Evolutionary conservation across 2,888 invertebrate genomes (phyloP), one percentile per base, ranked within the genome.

Genomic region (Unio delphinus): DNA sequence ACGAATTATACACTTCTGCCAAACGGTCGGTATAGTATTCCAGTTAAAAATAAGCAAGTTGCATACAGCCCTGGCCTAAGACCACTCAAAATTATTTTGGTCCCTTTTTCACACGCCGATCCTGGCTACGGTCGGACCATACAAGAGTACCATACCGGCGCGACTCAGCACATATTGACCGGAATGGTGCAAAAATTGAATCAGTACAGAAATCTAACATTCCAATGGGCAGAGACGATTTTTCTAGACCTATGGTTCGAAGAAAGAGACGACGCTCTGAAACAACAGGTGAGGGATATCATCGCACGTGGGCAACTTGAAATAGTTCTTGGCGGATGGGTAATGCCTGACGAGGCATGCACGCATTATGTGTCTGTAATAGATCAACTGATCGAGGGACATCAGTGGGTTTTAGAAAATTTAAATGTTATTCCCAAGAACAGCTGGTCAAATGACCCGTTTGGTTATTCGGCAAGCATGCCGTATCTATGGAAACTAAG

Each of bases 121-220:
- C 98, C 98, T 0, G 98, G 98, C 69, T 99, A 98, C 98, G 91
- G 98, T 85, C 95, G 95, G 90, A 98, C 98, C 0, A 96, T 97
- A 90, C 96, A 97, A 85, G 95, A 95, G 86, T 99, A 99, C 90
- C 98, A 96, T 90, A 94, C 95, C 88, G 93, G 85, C 56, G 45
- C 45, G 45, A 97, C 85, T 95, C 95, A 86, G 99, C 99, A 90
- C 98, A 96, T 90, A 94, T 95, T 88, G 93, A 85, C 57, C 91
- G 95, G 96, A 89, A 95, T 98, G 92, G 95, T 98, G 23, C 93
- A 94, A 68, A 97, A 97, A 90, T 92, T 99, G 88, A 82, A 81
- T 70, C 93, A 95, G 86, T 94, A 95, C 90, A 94, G 94, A 28
- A 96, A 98, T 86, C 87, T 90, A 88, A 88, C 88, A 18, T 90